Conservation (phyloP, 2,888 invertebrate genomes). For the Osmoderma eremita region DNA sequence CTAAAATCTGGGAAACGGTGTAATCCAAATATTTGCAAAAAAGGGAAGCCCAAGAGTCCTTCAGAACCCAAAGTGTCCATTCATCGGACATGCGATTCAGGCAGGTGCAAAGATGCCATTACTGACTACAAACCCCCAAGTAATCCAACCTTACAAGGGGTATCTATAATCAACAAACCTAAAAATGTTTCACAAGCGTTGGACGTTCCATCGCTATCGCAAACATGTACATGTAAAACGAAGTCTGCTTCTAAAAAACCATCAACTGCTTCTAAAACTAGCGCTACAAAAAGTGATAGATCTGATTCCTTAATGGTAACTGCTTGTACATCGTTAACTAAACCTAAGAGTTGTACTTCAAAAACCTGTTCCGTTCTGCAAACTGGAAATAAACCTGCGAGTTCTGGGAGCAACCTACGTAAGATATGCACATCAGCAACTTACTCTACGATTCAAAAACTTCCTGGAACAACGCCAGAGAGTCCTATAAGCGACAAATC, state of each 20-base stretch:
- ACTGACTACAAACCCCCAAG: conserved; percentile 7
- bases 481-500: not conserved
- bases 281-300: not conserved
- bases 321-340: conserved; percentile 16
- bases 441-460: too few species aligned
- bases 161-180: not conserved
- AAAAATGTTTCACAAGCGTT: not conserved
- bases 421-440: conserved; percentile 8
- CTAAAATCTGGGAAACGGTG: not conserved
- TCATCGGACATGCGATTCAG: conserved; percentile 1
- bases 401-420: not conserved
- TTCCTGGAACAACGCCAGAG: too few species aligned
- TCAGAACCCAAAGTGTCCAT: conserved; percentile 3
- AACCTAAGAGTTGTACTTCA: too few species aligned
- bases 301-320: conserved; percentile 9
- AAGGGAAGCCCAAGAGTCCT: conserved; percentile 3
- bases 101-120: conserved; percentile 1
- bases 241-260: not conserved
- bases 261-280: not conserved
- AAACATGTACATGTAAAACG: not conserved
- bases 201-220: not conserved
- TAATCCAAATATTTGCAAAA: conserved; percentile 2
- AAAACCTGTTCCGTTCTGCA: too few species aligned
- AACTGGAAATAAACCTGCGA: too few species aligned
- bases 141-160: not conserved